Evolutionary conservation across 2,797 vertebrate species (phyloP), one percentile per base, ranked within the genome.

Genomic region (Squalus acanthias): DNA sequence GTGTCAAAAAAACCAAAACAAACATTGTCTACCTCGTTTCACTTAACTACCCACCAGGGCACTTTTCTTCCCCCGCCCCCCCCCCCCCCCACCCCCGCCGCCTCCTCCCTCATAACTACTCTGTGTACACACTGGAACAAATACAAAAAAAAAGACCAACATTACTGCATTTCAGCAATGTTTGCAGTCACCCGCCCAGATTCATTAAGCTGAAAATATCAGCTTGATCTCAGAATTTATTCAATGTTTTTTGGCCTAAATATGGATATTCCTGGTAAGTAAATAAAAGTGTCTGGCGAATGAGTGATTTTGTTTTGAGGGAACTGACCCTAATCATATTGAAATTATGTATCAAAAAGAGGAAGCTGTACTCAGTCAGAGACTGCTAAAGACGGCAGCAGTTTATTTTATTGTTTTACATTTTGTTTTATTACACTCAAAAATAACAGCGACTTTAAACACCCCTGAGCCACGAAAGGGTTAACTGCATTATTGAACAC

Each of bases 21-120:
- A 93, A 93, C 91, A 69, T 69, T 69, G 91, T 46, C 91, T 12
- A 93, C n/a, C 91, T 93, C 67, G 65, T 93, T 93, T 65, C 89
- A 85, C 46, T 50, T 85, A 50, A 85, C 20, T 46, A 85, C 20
- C 39, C 17, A 69, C 63, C 2, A 20, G 22, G 63, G 91, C 20
- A 69, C n/a, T 46, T 93, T 9, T 17, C 65, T 0, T 0, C 91
- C 7, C n/a, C 63, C 65, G 1, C 50, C 17, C n/a, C 12, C 87
- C 53, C 22, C 50, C 5, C n/a, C 12, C 87, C 24, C 50, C 26
- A 1, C 87, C 57, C 63, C 33, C 29, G 6, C 4, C 60, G 13
- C 17, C 82, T 50, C 20, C 46, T 50, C 82, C 82, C 46, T 85
- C 46, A 50, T 24, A 5, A 24, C n/a, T 8, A 39, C 65, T 46